Base-by-base conservation (phyloP, 2,888 invertebrate species). In the Cotesia congregata region DNA sequence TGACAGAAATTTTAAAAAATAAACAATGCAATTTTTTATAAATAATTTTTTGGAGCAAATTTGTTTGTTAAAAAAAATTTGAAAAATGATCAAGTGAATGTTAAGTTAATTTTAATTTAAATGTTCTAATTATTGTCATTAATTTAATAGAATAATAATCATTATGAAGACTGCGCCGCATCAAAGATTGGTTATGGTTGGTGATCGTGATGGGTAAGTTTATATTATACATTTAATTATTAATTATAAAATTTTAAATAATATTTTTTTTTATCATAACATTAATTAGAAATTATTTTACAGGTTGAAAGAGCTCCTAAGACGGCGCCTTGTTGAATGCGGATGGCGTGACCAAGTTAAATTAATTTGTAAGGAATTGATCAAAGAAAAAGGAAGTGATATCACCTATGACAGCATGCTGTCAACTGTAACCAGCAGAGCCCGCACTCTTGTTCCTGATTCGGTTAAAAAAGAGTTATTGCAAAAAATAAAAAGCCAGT, bases 311-410 rank as follows among this genome's bases (percentile, higher is more conserved):
- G 95, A 96, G 89, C 90, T 96, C 72, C 91, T 97, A 40, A 91
- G 95, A 83, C 92, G 93, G 75, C 91, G 96, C 75, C 90, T 98
- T 70, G 94, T 96, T 60, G 97, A 98, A 90, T 97, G 97, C 89
- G 98, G 98, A 0, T 98, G 98, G 98, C 93, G 95, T 84, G 98
- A 98, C 88, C 95, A 98, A 91, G 94, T 98, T 0, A 94, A 96
- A 87, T 92, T 96, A 85, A 92, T 96, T 69, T 97, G 97, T 86
- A 93, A 97, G 83, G 95, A 96, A 89, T 93, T 94, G 15, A 94
- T 97, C 1, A 94, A 95, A 83, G 95, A 97, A 87, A 93, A 92
- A 86, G 96, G 95, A 92, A 77, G 93, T 91, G 94, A 94, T 86
- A 91, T 97, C 4, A 95, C 94, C 73, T 94, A 97, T 69, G 97